These are phyloP conservation scores for Pteromalus puparum DNA, from an alignment of 1,140 invertebrate species.

Conservation along the genomic window DNA sequence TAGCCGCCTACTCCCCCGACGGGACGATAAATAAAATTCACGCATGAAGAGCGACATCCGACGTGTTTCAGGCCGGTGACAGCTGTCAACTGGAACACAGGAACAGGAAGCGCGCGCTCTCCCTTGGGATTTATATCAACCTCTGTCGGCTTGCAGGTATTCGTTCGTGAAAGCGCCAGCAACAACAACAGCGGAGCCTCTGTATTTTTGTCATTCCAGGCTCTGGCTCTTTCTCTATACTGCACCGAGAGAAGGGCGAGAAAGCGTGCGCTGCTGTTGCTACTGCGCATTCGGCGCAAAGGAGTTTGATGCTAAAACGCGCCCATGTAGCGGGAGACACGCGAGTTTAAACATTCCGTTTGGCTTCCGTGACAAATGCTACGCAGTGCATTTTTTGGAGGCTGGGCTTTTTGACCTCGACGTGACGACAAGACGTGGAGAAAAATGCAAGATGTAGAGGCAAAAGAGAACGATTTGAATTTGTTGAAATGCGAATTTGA, in stretches of 20 bases:
- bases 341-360: slow-evolving; percentile 1
- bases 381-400: neutral
- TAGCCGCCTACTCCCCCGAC: slow-evolving; percentile 24
- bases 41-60: slow-evolving; percentile 63
- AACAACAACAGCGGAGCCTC: neutral
- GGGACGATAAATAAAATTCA: slow-evolving; percentile 64
- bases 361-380: neutral
- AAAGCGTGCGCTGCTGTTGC: neutral
- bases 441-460: neutral
- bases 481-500: too few species aligned
- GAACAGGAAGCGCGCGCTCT: slow-evolving; percentile 60
- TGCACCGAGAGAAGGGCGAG: neutral
- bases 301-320: neutral
- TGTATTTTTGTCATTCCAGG: slow-evolving; percentile 6
- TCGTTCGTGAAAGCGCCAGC: slow-evolving; percentile 45
- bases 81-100: slow-evolving; percentile 63
- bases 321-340: neutral
- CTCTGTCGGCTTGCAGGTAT: slow-evolving; percentile 47
- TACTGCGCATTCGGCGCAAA: neutral
- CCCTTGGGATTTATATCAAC: slow-evolving; percentile 66
- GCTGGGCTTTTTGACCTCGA: too few species aligned
- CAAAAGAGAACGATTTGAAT: neutral
- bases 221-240: neutral
- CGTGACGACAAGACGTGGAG: neutral
- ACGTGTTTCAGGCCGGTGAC: slow-evolving; percentile 63